Evolutionary conservation across 2,888 invertebrate species (phyloP).

Genomic region (Himalopsyche anomala): DNA sequence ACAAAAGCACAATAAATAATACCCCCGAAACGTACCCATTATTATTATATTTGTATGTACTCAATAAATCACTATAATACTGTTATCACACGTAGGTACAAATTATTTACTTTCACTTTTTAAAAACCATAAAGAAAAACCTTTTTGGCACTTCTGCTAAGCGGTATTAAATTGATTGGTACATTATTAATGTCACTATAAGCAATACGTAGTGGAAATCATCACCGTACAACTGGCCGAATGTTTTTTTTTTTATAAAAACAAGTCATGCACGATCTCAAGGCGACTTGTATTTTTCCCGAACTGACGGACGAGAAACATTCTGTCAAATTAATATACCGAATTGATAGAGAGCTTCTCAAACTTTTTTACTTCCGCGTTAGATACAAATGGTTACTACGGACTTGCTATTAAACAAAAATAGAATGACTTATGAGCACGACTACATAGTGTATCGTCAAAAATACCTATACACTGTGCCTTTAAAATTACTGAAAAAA

Average conservation of each 20-base stretch:
- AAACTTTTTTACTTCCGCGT: slow-evolving; percentile 13
- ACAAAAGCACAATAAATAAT: slow-evolving; percentile 48
- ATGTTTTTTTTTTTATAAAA: slow-evolving; percentile 12
- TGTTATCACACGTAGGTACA: slow-evolving; percentile 26
- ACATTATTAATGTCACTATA: not conserved
- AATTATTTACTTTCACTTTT: slow-evolving; percentile 34
- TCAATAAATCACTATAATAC: slow-evolving; percentile 7
- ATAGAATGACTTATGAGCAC: no score
- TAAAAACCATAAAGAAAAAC: not conserved
- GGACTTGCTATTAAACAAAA: no score
- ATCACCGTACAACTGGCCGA: not conserved
- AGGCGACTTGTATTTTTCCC: slow-evolving; percentile 18
- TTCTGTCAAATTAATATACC: slow-evolving; percentile 36
- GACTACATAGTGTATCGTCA: no score
- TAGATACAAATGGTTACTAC: no score
- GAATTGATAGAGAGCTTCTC: not conserved
- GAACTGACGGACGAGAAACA: slow-evolving; percentile 19
- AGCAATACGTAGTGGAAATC: not conserved
- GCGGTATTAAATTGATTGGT: not conserved
- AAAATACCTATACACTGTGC: no score
- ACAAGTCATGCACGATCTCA: slow-evolving; percentile 7
- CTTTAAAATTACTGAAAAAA: no score
- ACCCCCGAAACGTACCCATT: slow-evolving; percentile 58
- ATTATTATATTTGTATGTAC: slow-evolving; percentile 35
- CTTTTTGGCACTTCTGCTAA: not conserved